These are phyloP conservation scores for Ceraclea dissimilis DNA, from an alignment of 2,888 invertebrate genomes.

Conservation along the genomic window DNA sequence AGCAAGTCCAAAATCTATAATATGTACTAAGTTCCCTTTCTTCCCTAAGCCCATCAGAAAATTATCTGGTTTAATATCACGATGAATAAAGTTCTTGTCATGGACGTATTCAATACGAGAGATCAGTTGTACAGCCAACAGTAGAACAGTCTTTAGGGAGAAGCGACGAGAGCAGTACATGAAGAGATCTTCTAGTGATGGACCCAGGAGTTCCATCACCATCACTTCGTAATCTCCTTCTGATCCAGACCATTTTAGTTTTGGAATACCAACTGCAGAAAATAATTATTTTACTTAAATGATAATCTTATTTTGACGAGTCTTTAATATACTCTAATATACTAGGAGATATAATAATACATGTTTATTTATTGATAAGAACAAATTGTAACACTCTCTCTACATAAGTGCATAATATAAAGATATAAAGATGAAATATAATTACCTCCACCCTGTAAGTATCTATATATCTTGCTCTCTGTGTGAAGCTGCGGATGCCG, in stretches of 20 bases:
- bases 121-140: slow-evolving; percentile 96
- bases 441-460: slow-evolving; percentile 92
- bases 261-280: slow-evolving; percentile 83
- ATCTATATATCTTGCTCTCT: slow-evolving; percentile 98
- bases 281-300: background rate
- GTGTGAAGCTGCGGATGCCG: slow-evolving; percentile 99
- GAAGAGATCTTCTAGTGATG: slow-evolving; percentile 95
- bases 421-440: too few species aligned
- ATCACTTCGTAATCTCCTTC: slow-evolving; percentile 99
- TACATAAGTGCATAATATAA: too few species aligned
- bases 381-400: too few species aligned
- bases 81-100: slow-evolving; percentile 97
- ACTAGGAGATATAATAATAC: too few species aligned
- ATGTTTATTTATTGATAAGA: too few species aligned
- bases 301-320: too few species aligned
- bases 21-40: slow-evolving; percentile 95
- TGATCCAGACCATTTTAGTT: slow-evolving; percentile 96
- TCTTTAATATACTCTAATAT: too few species aligned
- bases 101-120: slow-evolving; percentile 98
- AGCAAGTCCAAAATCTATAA: slow-evolving; percentile 99
- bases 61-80: slow-evolving; percentile 94
- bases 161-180: slow-evolving; percentile 98
- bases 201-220: slow-evolving; percentile 98
- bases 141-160: slow-evolving; percentile 96
- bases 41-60: slow-evolving; percentile 98